Percentiles rank a stretch among this genome's conserved stretches.
phyloP scores from a whole-genome alignment of 2,113 vertebrate species.

The Brachyhypopomus gauderio region DNA sequence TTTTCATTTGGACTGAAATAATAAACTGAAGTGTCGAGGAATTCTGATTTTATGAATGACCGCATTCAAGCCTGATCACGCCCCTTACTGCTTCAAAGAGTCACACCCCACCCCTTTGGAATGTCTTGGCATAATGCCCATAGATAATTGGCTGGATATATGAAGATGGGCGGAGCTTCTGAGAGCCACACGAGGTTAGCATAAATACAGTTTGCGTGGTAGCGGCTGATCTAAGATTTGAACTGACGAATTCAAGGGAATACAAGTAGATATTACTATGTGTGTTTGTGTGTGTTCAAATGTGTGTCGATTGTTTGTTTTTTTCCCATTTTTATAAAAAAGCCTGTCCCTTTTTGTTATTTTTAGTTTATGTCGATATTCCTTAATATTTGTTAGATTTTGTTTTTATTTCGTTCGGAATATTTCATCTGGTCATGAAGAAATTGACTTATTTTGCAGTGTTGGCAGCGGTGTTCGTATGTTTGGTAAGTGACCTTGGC shows the following conservation, averaged over 20 bases:
- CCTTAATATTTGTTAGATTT: neutral
- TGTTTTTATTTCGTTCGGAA: neutral
- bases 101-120: constrained; percentile 52
- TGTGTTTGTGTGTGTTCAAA: neutral
- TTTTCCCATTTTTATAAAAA: neutral
- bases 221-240: neutral
- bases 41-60: constrained; percentile 82
- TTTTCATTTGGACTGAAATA: constrained; percentile 65
- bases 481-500: constrained; percentile 25
- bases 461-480: constrained; percentile 15
- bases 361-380: too few species aligned
- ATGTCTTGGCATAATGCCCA: constrained; percentile 46
- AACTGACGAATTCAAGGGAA: constrained; percentile 5
- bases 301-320: neutral
- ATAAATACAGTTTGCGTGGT: constrained; percentile 34
- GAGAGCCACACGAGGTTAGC: constrained; percentile 16
- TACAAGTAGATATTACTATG: neutral
- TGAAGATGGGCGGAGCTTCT: constrained; percentile 59
- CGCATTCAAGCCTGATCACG: constrained; percentile 74
- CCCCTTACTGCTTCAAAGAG: constrained; percentile 52
- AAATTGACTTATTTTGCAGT: constrained; percentile 13
- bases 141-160: constrained; percentile 67
- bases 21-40: constrained; percentile 70
- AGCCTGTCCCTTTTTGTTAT: neutral
- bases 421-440: constrained; percentile 4